A percentile compares a stretch with the other conserved stretches of the same genome.
Evolutionary conservation across 2,113 vertebrate genomes (phyloP).

Genomic region (Rafetus swinhoei): DNA sequence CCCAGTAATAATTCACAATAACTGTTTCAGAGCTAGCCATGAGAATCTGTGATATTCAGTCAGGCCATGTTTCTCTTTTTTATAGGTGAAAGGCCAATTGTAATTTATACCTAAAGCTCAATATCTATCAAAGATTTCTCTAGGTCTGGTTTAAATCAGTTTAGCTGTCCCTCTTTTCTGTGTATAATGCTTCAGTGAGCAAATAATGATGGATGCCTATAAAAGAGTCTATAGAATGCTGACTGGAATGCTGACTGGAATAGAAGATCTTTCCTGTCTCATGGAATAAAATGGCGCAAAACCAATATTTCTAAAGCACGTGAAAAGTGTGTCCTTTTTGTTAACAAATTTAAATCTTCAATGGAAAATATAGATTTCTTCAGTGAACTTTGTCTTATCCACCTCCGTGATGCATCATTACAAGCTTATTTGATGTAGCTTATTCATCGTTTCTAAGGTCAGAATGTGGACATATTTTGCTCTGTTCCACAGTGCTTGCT

Average conservation of each 20-base stretch:
- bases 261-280: slow-evolving; percentile 6
- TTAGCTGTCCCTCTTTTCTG: neutral
- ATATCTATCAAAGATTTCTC: neutral
- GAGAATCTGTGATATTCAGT: neutral
- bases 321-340: neutral
- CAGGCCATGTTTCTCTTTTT: neutral
- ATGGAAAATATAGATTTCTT: neutral
- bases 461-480: neutral
- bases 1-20: neutral
- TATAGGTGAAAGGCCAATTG: neutral
- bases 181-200: neutral
- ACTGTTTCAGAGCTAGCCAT: neutral
- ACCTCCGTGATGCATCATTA: slow-evolving; percentile 12
- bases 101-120: slow-evolving; percentile 1
- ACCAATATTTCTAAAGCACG: neutral
- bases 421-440: neutral
- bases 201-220: slow-evolving; percentile 31
- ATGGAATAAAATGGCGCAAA: neutral
- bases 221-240: slow-evolving; percentile 19
- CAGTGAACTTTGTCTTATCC: neutral
- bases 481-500: neutral
- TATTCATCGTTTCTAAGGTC: neutral
- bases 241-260: slow-evolving; percentile 27
- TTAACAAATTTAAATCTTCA: slow-evolving; percentile 3
- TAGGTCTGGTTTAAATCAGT: neutral